Evolutionary conservation across 2,113 vertebrate species (phyloP), one percentile per base, ranked within the genome.

Genomic region (Pithys albifrons): DNA sequence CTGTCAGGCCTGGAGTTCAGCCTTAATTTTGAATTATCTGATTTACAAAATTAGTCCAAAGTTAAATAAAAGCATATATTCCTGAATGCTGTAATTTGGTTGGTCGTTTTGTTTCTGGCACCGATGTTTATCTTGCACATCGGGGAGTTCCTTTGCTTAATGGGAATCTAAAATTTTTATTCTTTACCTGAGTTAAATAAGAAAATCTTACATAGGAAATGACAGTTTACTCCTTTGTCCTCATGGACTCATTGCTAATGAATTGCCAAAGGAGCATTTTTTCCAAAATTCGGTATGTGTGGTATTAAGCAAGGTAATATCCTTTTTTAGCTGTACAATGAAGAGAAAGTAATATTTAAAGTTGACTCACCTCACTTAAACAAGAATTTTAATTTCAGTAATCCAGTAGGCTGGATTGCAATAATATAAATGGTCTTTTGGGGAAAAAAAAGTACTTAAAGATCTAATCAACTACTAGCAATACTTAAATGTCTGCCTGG

Each of bases 241-340:
- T 10, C 90, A 64, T 61, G 39, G 11, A 74, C 89, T 88, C 15
- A 14, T 49, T 84, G 72, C 57, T 95, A 37, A 93, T 87, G 69
- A 93, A 82, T 95, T 97, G 97, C 96, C 97, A 98, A 97, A 95
- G 90, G 89, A 92, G 65, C 94, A 54, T 94, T 55, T 97, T 91
- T 74, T 64, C 75, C 82, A 80, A 67, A 94, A 69, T 0, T 2
- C 58, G 46, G n/a, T 94, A 29, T 75, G 15, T 77, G 15, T 81
- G 61, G 39, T 89, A n/a, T 2, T 91, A 71, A 90, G 52, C 55
- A 83, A 80, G 31, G 43, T 83, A 59, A 54, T 74, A 37, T 57
- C 61, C 41, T 81, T 66, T 66, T 94, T 84, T 72, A 93, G 82
- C 76, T 78, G 45, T 88, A 91, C 52, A 71, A 37, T 23, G 18